Evolutionary conservation across 2,113 vertebrate genomes (phyloP).

Genomic region (Turdus rufiventris): DNA sequence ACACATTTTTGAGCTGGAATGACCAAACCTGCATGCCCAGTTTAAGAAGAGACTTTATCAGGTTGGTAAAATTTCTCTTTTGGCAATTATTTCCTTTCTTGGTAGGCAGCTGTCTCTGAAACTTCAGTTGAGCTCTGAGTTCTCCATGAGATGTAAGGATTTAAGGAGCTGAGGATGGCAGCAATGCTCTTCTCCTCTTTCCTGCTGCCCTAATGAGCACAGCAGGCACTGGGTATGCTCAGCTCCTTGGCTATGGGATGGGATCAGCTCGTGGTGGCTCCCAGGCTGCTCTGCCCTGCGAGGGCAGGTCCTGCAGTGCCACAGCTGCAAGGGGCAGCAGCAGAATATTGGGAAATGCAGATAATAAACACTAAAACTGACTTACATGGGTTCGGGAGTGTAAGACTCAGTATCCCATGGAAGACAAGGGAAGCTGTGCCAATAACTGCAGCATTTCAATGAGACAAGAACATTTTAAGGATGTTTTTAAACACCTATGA

Average conservation of each 20-base stretch:
- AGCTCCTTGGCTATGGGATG: not conserved
- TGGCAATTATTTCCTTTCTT: not conserved
- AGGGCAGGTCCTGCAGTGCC: not conserved
- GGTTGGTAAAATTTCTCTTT: not conserved
- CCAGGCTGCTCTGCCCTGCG: not conserved
- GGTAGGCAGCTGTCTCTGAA: not conserved
- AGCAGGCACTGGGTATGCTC: not conserved
- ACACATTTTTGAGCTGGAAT: not conserved
- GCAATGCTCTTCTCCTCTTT: not conserved
- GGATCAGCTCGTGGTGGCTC: not conserved
- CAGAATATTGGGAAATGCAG: not conserved
- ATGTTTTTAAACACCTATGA: not conserved
- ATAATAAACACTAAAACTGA: not conserved
- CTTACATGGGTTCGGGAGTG: not conserved
- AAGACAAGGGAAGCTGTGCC: not conserved
- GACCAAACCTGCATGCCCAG: not conserved
- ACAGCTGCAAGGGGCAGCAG: accelerated
- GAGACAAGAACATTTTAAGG: not conserved
- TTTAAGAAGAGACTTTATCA: not conserved
- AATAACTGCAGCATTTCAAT: not conserved
- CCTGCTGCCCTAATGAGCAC: not conserved
- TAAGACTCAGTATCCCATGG: not conserved
- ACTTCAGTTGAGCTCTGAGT: not conserved
- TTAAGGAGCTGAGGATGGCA: not conserved
- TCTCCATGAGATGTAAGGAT: not conserved